Evolutionary conservation across 2,113 vertebrate genomes (phyloP).

Genomic region (Sterrhoptilus dennistouni): DNA sequence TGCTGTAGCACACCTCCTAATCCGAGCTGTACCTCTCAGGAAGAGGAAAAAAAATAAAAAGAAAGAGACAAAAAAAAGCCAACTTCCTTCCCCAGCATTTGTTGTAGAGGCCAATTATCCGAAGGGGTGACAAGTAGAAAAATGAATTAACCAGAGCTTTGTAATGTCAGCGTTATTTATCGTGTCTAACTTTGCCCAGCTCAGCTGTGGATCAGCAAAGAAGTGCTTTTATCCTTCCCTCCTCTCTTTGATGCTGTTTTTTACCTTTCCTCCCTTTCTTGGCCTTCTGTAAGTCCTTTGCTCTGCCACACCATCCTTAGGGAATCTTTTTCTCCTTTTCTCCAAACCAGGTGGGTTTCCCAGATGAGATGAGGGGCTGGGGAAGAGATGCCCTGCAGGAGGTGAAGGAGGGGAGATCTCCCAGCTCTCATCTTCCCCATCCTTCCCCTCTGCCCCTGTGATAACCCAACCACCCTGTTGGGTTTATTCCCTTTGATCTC

Average conservation of each 20-base stretch:
- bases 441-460: neutral
- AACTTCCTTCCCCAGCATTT: constrained; percentile 25
- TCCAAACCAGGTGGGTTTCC: neutral
- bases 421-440: neutral
- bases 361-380: neutral
- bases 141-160: constrained; percentile 59
- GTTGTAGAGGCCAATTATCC: constrained; percentile 69
- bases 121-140: constrained; percentile 55
- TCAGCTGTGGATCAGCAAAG: constrained; percentile 63
- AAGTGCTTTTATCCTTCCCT: constrained; percentile 9
- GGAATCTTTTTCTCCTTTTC: neutral
- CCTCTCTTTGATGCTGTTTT: constrained; percentile 28
- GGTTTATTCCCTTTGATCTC: constrained; percentile 15
- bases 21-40: constrained; percentile 18
- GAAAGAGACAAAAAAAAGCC: constrained; percentile 9
- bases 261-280: neutral
- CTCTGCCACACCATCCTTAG: neutral
- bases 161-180: constrained; percentile 64
- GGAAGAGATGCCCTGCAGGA: neutral
- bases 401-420: neutral
- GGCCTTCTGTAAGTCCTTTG: neutral
- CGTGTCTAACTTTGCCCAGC: constrained; percentile 63
- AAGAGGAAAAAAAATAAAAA: neutral
- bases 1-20: constrained; percentile 18
- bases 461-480: neutral